phyloP scores from a whole-genome alignment of 2,888 invertebrate genomes.

The Pollenia angustigena region DNA sequence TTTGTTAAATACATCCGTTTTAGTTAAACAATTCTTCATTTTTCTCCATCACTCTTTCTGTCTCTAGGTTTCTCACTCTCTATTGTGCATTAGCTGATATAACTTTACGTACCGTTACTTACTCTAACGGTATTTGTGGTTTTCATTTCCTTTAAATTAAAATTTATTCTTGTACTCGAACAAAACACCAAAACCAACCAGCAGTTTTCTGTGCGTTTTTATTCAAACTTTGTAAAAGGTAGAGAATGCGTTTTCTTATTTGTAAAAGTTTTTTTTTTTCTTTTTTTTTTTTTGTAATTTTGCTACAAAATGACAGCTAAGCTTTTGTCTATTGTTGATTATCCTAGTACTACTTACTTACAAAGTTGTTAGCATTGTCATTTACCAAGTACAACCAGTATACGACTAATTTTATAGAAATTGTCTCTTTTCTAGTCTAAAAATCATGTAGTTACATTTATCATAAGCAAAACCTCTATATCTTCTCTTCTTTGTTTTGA shows the following conservation, averaged over 20 bases:
- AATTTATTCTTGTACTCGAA: background rate
- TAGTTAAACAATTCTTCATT: background rate
- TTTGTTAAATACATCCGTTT: slow-evolving; percentile 34
- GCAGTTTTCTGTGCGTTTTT: background rate
- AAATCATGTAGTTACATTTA: background rate
- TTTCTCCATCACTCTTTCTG: background rate
- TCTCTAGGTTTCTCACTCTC: too few species aligned
- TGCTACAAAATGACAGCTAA: slow-evolving; percentile 16
- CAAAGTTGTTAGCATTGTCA: background rate
- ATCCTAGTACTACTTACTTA: too few species aligned
- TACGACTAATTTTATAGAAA: background rate
- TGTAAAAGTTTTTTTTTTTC: background rate
- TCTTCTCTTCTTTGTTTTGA: too few species aligned
- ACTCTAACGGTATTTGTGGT: slow-evolving; percentile 35
- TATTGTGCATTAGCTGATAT: background rate
- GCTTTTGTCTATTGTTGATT: slow-evolving; percentile 1
- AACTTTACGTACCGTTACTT: background rate
- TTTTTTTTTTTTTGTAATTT: background rate
- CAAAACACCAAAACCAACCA: slow-evolving; percentile 6
- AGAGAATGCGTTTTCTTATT: slow-evolving; percentile 9
- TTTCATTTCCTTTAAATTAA: slow-evolving; percentile 57
- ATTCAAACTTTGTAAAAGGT: background rate
- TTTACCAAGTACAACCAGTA: slow-evolving; percentile 12
- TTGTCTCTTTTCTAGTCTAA: background rate
- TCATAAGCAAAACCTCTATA: background rate